phyloP scores from a whole-genome alignment of 2,113 vertebrate genomes.

The Trichomycterus rosablanca region DNA sequence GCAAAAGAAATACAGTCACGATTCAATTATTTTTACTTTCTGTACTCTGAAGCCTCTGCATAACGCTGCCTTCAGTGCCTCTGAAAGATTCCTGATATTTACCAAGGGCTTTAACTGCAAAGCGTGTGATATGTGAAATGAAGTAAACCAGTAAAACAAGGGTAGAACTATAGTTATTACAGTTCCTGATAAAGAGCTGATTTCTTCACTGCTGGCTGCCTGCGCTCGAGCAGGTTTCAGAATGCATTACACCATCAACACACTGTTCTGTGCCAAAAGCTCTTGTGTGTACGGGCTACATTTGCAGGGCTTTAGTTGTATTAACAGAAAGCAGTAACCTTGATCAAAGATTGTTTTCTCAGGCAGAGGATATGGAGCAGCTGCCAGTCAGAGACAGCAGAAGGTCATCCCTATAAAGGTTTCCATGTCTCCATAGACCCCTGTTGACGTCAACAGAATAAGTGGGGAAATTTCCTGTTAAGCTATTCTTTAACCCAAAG shows the following conservation, averaged over 20 bases:
- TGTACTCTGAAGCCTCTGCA: background rate
- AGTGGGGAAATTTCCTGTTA: slow-evolving; percentile 2
- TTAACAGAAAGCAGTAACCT: slow-evolving; percentile 38
- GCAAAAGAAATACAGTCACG: slow-evolving; percentile 49
- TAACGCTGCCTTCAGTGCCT: slow-evolving; percentile 18
- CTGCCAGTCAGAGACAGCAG: slow-evolving; percentile 22
- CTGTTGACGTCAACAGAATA: slow-evolving; percentile 8
- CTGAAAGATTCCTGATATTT: slow-evolving; percentile 20
- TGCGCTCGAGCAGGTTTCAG: background rate
- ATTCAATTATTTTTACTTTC: slow-evolving; percentile 35
- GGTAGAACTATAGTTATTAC: too few species aligned
- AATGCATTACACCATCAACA: background rate
- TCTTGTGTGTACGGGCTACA: slow-evolving; percentile 1
- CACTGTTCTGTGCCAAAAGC: slow-evolving; percentile 7
- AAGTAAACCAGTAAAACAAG: too few species aligned
- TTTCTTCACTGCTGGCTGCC: background rate
- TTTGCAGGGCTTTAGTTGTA: slow-evolving; percentile 22
- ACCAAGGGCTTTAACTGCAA: slow-evolving; percentile 27
- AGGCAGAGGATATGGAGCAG: slow-evolving; percentile 20
- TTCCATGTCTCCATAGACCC: slow-evolving; percentile 15
- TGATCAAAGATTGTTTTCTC: slow-evolving; percentile 43
- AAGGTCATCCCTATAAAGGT: slow-evolving; percentile 33
- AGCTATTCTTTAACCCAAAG: background rate
- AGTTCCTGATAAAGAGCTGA: background rate
- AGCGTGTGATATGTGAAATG: slow-evolving; percentile 3